Evolutionary conservation across 2,113 vertebrate genomes (phyloP).

Genomic region (Stomatorhinus ivindoensis): DNA sequence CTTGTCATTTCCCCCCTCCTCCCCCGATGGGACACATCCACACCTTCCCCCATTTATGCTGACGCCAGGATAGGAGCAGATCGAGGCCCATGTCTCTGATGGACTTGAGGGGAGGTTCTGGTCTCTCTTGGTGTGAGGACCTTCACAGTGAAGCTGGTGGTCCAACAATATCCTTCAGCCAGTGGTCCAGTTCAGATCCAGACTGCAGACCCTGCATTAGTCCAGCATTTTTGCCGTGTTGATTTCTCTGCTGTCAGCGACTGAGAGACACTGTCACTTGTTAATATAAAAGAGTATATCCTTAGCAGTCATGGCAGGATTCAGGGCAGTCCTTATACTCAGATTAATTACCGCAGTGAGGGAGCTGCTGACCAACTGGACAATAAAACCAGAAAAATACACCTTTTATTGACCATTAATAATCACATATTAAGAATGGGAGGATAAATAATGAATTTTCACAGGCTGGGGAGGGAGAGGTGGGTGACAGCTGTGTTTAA

Average conservation of each 20-base stretch:
- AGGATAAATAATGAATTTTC: slow-evolving; percentile 13
- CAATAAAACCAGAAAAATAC: slow-evolving; percentile 30
- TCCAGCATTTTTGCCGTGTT: background rate
- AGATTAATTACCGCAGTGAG: slow-evolving; percentile 21
- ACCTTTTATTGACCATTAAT: slow-evolving; percentile 47
- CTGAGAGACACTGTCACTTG: background rate
- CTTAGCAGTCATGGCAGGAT: background rate
- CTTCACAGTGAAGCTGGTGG: background rate
- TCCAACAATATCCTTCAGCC: background rate
- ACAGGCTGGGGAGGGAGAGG: background rate
- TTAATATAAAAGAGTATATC: background rate
- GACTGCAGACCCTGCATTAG: background rate
- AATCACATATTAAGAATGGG: slow-evolving; percentile 39
- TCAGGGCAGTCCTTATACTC: background rate
- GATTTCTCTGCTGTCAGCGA: background rate
- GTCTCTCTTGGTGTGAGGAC: background rate
- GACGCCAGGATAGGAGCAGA: background rate
- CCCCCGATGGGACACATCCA: background rate
- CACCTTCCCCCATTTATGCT: background rate
- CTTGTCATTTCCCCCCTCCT: background rate
- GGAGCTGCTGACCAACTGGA: slow-evolving; percentile 22
- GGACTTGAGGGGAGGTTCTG: background rate
- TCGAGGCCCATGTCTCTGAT: background rate
- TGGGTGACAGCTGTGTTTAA: slow-evolving; percentile 37
- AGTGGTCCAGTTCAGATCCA: background rate